Evolutionary conservation across 2,113 vertebrate species (phyloP), one percentile per base, ranked within the genome.

Genomic region (Epinephelus cyanopodus): DNA sequence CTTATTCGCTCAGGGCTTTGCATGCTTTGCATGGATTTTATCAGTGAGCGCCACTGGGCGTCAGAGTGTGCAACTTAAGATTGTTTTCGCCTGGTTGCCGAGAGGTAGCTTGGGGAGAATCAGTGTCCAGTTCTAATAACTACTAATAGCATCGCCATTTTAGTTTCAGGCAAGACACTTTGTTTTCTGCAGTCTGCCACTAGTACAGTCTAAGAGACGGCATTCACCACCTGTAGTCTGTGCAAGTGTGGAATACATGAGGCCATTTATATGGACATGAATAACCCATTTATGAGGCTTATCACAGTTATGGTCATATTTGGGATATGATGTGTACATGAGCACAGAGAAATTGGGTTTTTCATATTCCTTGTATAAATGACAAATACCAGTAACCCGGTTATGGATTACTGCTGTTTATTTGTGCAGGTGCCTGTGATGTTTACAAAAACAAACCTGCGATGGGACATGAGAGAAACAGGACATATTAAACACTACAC

Each of bases 21-120:
- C 68, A 82, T 64, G 74, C 74, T 81, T 84, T 82, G 79, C 76
- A 82, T 82, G 58, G 88, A 82, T 89, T 89, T 90, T 90, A 92
- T 93, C 90, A 85, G 76, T 21, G 62, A 81, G 56, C 18, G 56
- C 84, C 71, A 65, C 73, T 5, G 86, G 89, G 63, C 65, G 82
- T 81, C 47, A 61, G 42, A 79, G 81, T 76, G 63, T 68, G 60
- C 74, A 63, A 64, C 63, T 78, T 73, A 45, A 84, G 66, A 87
- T 88, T 75, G 74, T 66, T 67, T 86, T 79, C 42, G 58, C 52
- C 57, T 50, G 56, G 78, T 67, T 76, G 58, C 66, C 13, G 15
- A 76, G 65, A 82, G 81, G 58, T 33, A 57, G 69, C 67, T 80
- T 50, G 17, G 52, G 65, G 37, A 83, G 58, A 87, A 80, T 81